phyloP scores from a whole-genome alignment of 1,140 invertebrate species.

The Hormaphis cornu region DNA sequence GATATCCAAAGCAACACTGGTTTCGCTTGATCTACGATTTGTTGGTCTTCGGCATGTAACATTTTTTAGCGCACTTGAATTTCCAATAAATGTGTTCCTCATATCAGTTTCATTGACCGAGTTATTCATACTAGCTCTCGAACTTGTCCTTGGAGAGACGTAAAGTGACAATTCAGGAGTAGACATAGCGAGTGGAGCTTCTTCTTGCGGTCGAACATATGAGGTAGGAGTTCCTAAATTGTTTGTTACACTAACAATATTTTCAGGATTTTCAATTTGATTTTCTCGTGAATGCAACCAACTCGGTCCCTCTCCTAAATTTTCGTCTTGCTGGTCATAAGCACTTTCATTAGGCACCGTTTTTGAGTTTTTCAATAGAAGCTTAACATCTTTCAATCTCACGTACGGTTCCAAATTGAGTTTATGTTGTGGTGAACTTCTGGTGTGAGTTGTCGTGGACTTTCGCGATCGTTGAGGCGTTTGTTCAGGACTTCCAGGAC shows the following conservation, averaged over 20 bases:
- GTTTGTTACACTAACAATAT: not conserved
- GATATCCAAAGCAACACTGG: not conserved
- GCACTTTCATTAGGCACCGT: not conserved
- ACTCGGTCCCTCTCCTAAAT: not conserved
- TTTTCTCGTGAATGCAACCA: not conserved
- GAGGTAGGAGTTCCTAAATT: too few species aligned
- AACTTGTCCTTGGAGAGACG: too few species aligned
- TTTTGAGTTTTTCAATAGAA: conserved; percentile 17
- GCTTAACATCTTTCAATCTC: conserved; percentile 9
- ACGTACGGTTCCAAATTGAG: conserved; percentile 10
- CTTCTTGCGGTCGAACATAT: too few species aligned
- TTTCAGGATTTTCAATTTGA: not conserved
- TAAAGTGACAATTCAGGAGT: too few species aligned
- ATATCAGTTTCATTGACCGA: not conserved
- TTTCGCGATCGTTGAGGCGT: not conserved
- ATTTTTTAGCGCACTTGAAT: not conserved
- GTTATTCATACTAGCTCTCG: not conserved
- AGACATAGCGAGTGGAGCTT: too few species aligned
- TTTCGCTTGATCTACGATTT: not conserved
- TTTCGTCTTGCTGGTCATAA: not conserved
- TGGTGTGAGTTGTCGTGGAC: not conserved
- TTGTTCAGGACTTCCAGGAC: conserved; percentile 1
- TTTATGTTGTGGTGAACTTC: not conserved
- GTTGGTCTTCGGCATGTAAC: not conserved
- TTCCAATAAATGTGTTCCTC: not conserved